Evolutionary conservation across 2,113 vertebrate species (phyloP), one percentile per base, ranked within the genome.

Genomic region (Tachycineta bicolor): DNA sequence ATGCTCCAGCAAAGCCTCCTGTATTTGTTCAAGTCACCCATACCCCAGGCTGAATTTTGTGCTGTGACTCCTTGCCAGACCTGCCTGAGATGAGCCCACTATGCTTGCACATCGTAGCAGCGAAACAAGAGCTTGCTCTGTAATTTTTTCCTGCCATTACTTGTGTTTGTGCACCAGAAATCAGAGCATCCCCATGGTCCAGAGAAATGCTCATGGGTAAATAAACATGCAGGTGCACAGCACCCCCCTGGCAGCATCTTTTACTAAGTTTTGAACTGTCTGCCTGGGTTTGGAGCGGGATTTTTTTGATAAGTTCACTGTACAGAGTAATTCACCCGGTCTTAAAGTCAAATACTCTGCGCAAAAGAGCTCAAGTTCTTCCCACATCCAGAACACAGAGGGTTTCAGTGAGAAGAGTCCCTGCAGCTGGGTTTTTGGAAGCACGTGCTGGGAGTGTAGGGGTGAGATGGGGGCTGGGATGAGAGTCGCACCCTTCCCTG

Each of bases 101-200:
- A 6, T 2, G 1, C 33, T 5, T 25, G 4, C 21, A 14, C 7
- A 14, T 43, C 0, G 0, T 1, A 60, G 65, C 33, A 64, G 29
- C 1, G 1, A 21, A 26, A 58, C 29, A 65, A 64, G 34, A 76
- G 23, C 41, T 47, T 8, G 0, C 22, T 49, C 24, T 39, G 25
- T 19, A 47, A 10, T 6, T 65, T 59, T 47, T 14, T 7, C 5
- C 17, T 33, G 8, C 8, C 26, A 17, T 31, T 10, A 3, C 16
- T 90, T 29, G 22, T 64, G 21, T 56, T 83, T 64, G 37, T 67
- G 71, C 39, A 9, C 22, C 25, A 49, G 63, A 56, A 44, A 46
- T 49, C 29, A 73, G 41, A 91, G 52, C 28, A 67, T 41, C n/a
- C 5, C 0, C 6, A 0, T 2, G 41, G 28, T 33, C 43, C 20